These are phyloP conservation scores for Drosophila formosana DNA, from an alignment of 2,888 invertebrate genomes.

Conservation along the genomic window DNA sequence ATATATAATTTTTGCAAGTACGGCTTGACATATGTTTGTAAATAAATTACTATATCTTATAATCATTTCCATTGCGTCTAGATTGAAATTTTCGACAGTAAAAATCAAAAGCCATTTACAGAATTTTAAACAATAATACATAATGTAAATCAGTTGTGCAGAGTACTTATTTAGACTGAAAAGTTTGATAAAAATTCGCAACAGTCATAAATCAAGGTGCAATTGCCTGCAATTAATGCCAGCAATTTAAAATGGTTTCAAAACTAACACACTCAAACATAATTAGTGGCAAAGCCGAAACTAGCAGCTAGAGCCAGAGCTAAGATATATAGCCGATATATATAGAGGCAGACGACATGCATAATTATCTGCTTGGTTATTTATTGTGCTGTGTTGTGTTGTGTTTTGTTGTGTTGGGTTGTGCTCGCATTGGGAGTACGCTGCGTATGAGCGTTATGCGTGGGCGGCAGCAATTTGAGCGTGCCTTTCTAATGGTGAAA, in stretches of 20 bases:
- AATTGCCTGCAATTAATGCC: slow-evolving; percentile 64
- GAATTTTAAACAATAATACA: neutral
- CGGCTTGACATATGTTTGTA: no score
- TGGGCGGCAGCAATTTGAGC: slow-evolving; percentile 78
- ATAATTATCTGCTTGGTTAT: slow-evolving; percentile 75
- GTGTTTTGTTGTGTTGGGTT: neutral
- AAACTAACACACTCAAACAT: slow-evolving; percentile 47
- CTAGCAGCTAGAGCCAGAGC: slow-evolving; percentile 3
- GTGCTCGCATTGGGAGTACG: slow-evolving; percentile 42
- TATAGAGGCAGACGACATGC: slow-evolving; percentile 43
- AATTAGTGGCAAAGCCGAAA: slow-evolving; percentile 56
- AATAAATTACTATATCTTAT: no score
- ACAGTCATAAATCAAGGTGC: slow-evolving; percentile 63
- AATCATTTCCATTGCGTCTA: no score
- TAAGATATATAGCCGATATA: slow-evolving; percentile 45
- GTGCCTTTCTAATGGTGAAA: slow-evolving; percentile 66
- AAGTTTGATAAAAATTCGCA: slow-evolving; percentile 2
- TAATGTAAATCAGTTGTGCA: neutral
- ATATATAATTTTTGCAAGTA: no score
- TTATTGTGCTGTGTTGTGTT: slow-evolving; percentile 48
- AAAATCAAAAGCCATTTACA: no score
- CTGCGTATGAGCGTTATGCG: slow-evolving; percentile 75
- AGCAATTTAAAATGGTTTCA: slow-evolving; percentile 50
- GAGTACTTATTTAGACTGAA: neutral
- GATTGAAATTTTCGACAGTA: no score